Evolutionary conservation across 2,113 vertebrate species (phyloP).

Genomic region (Cololabis saira): DNA sequence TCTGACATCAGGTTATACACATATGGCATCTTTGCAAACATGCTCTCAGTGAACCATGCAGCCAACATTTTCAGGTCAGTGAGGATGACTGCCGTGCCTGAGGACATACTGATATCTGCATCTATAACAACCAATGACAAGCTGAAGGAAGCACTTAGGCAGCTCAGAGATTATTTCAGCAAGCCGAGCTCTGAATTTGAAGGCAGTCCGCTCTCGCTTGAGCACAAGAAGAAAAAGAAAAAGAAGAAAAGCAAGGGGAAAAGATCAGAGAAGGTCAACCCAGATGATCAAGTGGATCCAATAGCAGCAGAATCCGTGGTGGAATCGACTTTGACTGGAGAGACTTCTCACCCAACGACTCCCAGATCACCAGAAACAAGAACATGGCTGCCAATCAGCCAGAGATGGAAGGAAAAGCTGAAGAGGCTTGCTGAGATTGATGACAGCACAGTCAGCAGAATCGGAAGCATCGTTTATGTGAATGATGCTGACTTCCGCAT

Average conservation of each 20-base stretch:
- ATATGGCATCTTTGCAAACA: slow-evolving; percentile 50
- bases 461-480: slow-evolving; percentile 33
- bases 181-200: slow-evolving; percentile 9
- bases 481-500: slow-evolving; percentile 44
- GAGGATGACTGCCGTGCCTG: slow-evolving; percentile 57
- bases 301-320: background rate
- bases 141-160: slow-evolving; percentile 55
- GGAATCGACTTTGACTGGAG: slow-evolving; percentile 24
- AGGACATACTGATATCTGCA: slow-evolving; percentile 43
- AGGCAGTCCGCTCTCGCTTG: background rate
- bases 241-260: slow-evolving; percentile 36
- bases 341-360: fast-evolving
- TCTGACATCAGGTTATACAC: background rate
- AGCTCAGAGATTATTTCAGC: slow-evolving; percentile 24
- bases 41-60: slow-evolving; percentile 24
- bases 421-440: background rate
- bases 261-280: slow-evolving; percentile 4
- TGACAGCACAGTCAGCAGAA: slow-evolving; percentile 4
- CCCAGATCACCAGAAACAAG: fast-evolving
- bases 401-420: slow-evolving; percentile 44
- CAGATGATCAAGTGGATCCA: background rate
- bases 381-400: slow-evolving; percentile 11
- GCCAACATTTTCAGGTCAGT: slow-evolving; percentile 11
- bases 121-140: slow-evolving; percentile 40
- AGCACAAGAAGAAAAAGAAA: slow-evolving; percentile 53